phyloP scores from a whole-genome alignment of 92 coral and sea anemone species.

The Siderastrea siderea region DNA sequence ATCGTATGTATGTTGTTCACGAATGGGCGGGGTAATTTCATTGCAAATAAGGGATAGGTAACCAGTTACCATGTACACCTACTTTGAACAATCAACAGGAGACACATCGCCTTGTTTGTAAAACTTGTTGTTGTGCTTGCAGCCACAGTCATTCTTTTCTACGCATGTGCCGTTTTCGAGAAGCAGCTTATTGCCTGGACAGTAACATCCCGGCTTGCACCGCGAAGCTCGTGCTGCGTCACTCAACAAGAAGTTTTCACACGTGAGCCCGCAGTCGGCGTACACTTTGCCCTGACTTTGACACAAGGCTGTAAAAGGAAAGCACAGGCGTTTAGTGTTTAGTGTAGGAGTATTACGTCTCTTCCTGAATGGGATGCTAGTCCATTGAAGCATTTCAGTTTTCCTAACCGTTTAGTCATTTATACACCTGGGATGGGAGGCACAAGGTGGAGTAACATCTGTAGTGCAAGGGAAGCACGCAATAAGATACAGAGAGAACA shows the following conservation, averaged over 20 bases:
- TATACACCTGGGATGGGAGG: no score
- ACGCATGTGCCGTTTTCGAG: constrained; percentile 92
- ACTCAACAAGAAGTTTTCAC: constrained; percentile 81
- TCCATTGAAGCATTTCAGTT: no score
- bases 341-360: no score
- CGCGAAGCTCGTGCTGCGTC: constrained; percentile 35
- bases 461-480: no score
- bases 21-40: no score
- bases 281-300: constrained; percentile 72
- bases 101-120: constrained; percentile 83
- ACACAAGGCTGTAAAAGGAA: constrained; percentile 68
- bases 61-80: constrained; percentile 15
- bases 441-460: no score
- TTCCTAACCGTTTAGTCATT: no score
- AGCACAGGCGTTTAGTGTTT: not conserved
- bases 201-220: constrained; percentile 89
- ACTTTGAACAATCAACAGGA: constrained; percentile 98
- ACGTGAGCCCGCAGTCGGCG: constrained; percentile 87
- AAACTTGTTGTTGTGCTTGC: constrained; percentile 85
- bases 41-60: no score
- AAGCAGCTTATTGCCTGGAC: constrained; percentile 77
- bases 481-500: no score
- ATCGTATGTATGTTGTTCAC: no score
- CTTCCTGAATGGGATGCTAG: no score
- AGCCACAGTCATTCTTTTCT: constrained; percentile 75